Evolutionary conservation across 2,797 vertebrate genomes (phyloP).

Genomic region (Loris lydekkerianus): DNA sequence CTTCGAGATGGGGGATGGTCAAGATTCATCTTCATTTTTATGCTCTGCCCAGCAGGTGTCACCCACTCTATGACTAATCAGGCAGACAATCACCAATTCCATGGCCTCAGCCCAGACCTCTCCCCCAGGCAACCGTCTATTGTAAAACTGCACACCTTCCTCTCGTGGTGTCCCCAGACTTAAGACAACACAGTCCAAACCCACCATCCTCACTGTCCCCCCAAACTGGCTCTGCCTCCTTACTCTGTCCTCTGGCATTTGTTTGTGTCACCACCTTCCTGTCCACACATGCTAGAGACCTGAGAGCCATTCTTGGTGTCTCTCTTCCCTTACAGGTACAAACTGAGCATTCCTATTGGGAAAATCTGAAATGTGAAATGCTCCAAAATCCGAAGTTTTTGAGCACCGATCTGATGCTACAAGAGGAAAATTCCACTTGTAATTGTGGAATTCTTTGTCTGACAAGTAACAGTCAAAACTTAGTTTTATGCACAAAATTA

Average conservation of each 20-base stretch:
- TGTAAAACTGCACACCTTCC: not conserved
- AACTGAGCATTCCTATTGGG: not conserved
- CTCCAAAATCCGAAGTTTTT: not conserved
- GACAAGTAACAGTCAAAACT: not conserved
- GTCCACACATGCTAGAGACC: not conserved
- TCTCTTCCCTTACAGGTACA: not conserved
- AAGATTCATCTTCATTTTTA: not conserved
- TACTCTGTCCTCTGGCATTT: rapidly evolving
- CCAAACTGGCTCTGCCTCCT: not conserved
- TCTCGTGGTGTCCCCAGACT: not conserved
- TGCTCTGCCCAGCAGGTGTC: not conserved
- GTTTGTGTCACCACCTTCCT: not conserved
- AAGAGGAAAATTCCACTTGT: not conserved
- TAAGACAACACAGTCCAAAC: not conserved
- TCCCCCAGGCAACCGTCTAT: not conserved
- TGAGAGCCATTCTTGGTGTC: not conserved
- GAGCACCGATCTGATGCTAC: not conserved
- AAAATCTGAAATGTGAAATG: not conserved
- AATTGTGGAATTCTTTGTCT: not conserved
- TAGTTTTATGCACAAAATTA: not conserved
- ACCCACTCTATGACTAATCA: not conserved
- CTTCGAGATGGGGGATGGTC: not conserved
- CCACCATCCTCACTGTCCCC: not conserved
- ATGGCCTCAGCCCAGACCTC: not conserved
- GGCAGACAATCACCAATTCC: not conserved